Evolutionary conservation across 1,140 invertebrate species (phyloP), one percentile per base, ranked within the genome.

Genomic region (Caenorhabditis inopinata): DNA sequence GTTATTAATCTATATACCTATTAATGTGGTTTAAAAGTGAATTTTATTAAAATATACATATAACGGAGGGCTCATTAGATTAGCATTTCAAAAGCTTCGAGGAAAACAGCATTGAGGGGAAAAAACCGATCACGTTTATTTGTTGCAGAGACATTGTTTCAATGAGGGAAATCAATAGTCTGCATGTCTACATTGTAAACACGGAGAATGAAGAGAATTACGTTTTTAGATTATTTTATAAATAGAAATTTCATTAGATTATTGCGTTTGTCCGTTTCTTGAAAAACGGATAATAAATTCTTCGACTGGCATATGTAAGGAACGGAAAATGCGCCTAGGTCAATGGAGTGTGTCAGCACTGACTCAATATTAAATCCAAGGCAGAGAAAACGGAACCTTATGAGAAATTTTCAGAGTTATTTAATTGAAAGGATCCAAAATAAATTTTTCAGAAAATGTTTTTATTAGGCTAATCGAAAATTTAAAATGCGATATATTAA

Each of bases 131-230:
- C 58, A 68, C 58, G 58, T 68, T 29, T 9, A 11, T 21, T 11
- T 68, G 35, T 38, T 12, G n/a, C 18, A 68, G 32, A 68, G 29
- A 68, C n/a, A 58, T 18, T 21, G n/a, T 21, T 38, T 12, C 38
- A 9, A 18, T 18, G 32, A 32, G 11, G 23, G n/a, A 42, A 68
- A 68, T 68, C 58, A 38, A 68, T 68, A 68, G 27, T 18, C n/a
- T n/a, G n/a, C n/a, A n/a, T n/a, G 38, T 68, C 32, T 38, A 68
- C n/a, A 38, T 23, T 68, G 58, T 68, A 68, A 68, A 68, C 58
- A 68, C 25, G n/a, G 4, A 14, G 29, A 68, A 35, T n/a, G 29
- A 38, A 38, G 12, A 42, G 9, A 11, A 38, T 38, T 7, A 7
- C 23, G 32, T 68, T 68, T 68, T 68, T n/a, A 7, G n/a, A 38